phyloP scores from a whole-genome alignment of 2,797 vertebrate species.

The Peromyscus melanophrys region DNA sequence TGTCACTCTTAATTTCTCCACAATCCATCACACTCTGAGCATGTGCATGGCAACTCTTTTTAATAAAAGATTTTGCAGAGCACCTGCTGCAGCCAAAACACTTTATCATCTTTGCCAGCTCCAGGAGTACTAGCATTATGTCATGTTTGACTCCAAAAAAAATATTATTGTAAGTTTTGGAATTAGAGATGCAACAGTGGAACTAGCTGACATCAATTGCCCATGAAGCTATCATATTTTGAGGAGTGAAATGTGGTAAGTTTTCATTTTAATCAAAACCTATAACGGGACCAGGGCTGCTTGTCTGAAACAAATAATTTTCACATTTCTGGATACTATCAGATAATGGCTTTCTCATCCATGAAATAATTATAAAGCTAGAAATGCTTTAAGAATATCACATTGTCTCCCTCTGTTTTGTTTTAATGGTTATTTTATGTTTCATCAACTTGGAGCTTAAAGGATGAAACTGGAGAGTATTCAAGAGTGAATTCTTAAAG shows the following conservation, averaged over 20 bases:
- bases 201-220: conserved; percentile 82
- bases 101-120: conserved; percentile 82
- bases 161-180: conserved; percentile 83
- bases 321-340: conserved; percentile 84
- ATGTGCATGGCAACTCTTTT: conserved; percentile 82
- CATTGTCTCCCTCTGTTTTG: conserved; percentile 75
- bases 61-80: conserved; percentile 87
- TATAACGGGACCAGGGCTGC: conserved; percentile 77
- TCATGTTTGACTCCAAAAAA: conserved; percentile 83
- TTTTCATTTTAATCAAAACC: conserved; percentile 86
- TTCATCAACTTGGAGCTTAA: conserved; percentile 79
- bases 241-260: conserved; percentile 79
- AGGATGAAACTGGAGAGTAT: conserved; percentile 22
- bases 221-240: conserved; percentile 78
- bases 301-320: conserved; percentile 79
- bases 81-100: conserved; percentile 85
- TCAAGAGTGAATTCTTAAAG: conserved; percentile 15
- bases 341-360: conserved; percentile 86
- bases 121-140: conserved; percentile 78
- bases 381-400: conserved; percentile 84
- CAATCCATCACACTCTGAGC: conserved; percentile 80
- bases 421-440: conserved; percentile 82
- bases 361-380: conserved; percentile 90
- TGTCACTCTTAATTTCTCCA: conserved; percentile 87
- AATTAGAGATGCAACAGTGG: conserved; percentile 73